phyloP scores from a whole-genome alignment of 2,113 vertebrate species.

The Percopsis transmontana region DNA sequence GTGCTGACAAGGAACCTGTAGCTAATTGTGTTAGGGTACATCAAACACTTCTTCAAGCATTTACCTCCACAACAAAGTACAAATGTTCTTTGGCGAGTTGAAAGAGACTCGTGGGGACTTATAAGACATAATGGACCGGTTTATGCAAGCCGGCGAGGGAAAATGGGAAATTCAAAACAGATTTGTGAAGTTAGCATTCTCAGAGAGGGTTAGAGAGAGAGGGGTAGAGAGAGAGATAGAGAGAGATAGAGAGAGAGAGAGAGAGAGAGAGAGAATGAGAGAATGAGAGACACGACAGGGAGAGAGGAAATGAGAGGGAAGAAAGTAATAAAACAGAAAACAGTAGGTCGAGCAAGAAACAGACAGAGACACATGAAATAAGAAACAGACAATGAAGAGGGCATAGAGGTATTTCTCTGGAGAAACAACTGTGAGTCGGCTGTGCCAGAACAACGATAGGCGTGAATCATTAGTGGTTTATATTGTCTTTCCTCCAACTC shows the following conservation, averaged over 20 bases:
- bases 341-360: neutral
- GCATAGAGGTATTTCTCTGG: neutral
- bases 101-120: slow-evolving; percentile 15
- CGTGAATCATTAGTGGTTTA: slow-evolving; percentile 46
- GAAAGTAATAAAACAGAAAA: neutral
- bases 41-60: slow-evolving; percentile 39
- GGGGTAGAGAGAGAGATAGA: neutral
- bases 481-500: slow-evolving; percentile 15
- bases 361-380: neutral
- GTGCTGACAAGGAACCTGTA: slow-evolving; percentile 25
- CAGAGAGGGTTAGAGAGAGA: neutral
- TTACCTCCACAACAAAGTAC: slow-evolving; percentile 6
- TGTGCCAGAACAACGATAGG: slow-evolving; percentile 27
- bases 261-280: slow-evolving; percentile 10
- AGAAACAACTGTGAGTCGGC: slow-evolving; percentile 13
- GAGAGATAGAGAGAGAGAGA: neutral
- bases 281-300: neutral
- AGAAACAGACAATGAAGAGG: neutral
- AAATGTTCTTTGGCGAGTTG: slow-evolving; percentile 35
- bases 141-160: slow-evolving; percentile 17
- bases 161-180: slow-evolving; percentile 65
- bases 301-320: neutral
- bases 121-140: slow-evolving; percentile 19
- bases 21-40: slow-evolving; percentile 18
- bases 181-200: slow-evolving; percentile 31